These are phyloP conservation scores for Lasaia peninsularis DNA, from an alignment of 1,140 invertebrate genomes.

Conservation along the genomic window DNA sequence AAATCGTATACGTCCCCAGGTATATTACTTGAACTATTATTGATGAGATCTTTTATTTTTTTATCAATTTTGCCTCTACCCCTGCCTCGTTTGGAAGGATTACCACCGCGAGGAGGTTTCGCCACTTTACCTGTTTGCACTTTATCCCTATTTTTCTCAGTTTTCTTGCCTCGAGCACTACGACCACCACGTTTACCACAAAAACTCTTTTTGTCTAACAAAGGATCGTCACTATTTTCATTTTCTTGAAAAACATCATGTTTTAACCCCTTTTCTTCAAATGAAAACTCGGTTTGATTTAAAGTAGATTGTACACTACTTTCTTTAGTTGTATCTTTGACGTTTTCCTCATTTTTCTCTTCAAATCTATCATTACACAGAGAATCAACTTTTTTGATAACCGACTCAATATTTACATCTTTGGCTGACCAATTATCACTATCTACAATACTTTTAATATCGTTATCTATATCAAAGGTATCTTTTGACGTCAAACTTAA, in stretches of 20 bases:
- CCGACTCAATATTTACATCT: slow-evolving; percentile 87
- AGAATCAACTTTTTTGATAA: slow-evolving; percentile 87
- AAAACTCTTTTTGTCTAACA: slow-evolving; percentile 29
- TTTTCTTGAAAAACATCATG: slow-evolving; percentile 24
- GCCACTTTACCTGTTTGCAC: slow-evolving; percentile 78
- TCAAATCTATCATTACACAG: slow-evolving; percentile 59
- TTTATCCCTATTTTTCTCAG: slow-evolving; percentile 66
- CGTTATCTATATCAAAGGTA: slow-evolving; percentile 33
- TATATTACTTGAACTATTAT: slow-evolving; percentile 61
- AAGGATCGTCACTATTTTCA: slow-evolving; percentile 34
- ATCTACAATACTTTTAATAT: slow-evolving; percentile 77
- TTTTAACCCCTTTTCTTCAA: slow-evolving; percentile 19
- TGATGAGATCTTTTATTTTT: slow-evolving; percentile 77
- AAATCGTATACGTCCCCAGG: slow-evolving; percentile 90
- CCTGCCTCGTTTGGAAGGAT: slow-evolving; percentile 67
- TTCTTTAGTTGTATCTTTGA: neutral
- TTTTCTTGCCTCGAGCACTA: slow-evolving; percentile 74
- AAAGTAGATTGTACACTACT: neutral
- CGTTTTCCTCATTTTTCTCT: slow-evolving; percentile 32
- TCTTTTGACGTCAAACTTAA: slow-evolving; percentile 14
- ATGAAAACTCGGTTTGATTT: slow-evolving; percentile 13
- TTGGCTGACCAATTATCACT: slow-evolving; percentile 87
- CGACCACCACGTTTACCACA: slow-evolving; percentile 72
- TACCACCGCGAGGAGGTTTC: slow-evolving; percentile 74
- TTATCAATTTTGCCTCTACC: slow-evolving; percentile 75